A percentile compares a stretch with the other conserved stretches of the same genome.
phyloP scores from a whole-genome alignment of 64 coral and sea anemone species.

The Platygyra sinensis region DNA sequence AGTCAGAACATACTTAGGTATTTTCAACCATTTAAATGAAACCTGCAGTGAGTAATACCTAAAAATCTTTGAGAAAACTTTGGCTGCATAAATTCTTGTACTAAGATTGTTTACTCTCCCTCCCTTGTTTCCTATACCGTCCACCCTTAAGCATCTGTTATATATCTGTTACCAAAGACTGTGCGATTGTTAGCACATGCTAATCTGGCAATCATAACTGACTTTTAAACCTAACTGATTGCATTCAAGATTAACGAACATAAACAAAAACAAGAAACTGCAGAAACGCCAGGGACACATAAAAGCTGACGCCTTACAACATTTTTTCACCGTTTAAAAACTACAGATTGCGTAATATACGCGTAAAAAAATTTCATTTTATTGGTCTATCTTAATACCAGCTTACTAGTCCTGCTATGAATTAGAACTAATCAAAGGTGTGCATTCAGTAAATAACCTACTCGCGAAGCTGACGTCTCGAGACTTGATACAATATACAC shows the following conservation, averaged over 20 bases:
- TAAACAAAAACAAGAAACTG: conserved; percentile 37
- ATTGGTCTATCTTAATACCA: neutral
- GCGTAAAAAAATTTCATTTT: neutral
- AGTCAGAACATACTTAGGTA: no score
- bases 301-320: conserved; percentile 9
- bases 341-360: neutral
- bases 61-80: no score
- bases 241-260: conserved; percentile 8
- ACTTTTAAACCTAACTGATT: conserved; percentile 11
- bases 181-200: neutral
- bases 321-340: conserved; percentile 3
- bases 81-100: no score
- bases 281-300: neutral
- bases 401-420: conserved; percentile 7
- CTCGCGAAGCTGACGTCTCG: neutral
- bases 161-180: neutral
- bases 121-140: no score
- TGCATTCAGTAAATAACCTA: neutral
- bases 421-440: neutral
- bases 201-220: conserved; percentile 3
- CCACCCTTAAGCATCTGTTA: neutral
- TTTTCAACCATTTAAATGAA: no score
- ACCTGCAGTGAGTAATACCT: no score
- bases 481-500: neutral
- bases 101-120: no score